Evolutionary conservation across 2,797 vertebrate species (phyloP).

Genomic region (Pseudomugil tenellus): DNA sequence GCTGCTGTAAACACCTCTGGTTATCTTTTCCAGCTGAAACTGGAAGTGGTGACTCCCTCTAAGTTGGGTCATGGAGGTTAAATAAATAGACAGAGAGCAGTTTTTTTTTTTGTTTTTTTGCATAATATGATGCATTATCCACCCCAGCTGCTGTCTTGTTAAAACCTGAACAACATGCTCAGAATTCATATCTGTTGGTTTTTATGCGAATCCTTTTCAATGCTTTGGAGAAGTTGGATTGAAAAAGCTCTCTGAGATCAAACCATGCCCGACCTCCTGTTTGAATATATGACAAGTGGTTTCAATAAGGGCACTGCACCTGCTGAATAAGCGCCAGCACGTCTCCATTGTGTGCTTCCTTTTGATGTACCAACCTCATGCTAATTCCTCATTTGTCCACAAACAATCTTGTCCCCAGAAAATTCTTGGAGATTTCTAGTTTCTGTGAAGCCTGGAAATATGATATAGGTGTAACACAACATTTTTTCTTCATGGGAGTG

Average conservation of each 20-base stretch:
- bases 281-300: slow-evolving; percentile 5
- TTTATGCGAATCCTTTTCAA: slow-evolving; percentile 8
- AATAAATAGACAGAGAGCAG: background rate
- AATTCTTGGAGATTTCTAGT: slow-evolving; percentile 20
- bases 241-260: slow-evolving; percentile 21
- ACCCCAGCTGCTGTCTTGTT: slow-evolving; percentile 8
- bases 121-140: background rate
- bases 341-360: background rate
- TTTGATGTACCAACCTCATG: slow-evolving; percentile 26
- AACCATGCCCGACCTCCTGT: slow-evolving; percentile 8
- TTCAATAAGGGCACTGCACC: background rate
- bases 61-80: background rate
- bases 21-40: background rate
- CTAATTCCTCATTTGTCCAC: slow-evolving; percentile 56
- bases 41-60: background rate
- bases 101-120: background rate
- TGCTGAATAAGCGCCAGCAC: background rate
- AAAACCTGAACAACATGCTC: background rate
- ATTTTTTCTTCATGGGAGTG: background rate
- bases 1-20: background rate
- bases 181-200: slow-evolving; percentile 4
- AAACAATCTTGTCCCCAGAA: slow-evolving; percentile 39
- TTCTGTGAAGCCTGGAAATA: background rate
- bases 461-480: no score
- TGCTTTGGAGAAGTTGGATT: slow-evolving; percentile 3